Evolutionary conservation across 53 echinoderm and acorn worm genomes (phyloP).

Genomic region (Astropecten irregularis): DNA sequence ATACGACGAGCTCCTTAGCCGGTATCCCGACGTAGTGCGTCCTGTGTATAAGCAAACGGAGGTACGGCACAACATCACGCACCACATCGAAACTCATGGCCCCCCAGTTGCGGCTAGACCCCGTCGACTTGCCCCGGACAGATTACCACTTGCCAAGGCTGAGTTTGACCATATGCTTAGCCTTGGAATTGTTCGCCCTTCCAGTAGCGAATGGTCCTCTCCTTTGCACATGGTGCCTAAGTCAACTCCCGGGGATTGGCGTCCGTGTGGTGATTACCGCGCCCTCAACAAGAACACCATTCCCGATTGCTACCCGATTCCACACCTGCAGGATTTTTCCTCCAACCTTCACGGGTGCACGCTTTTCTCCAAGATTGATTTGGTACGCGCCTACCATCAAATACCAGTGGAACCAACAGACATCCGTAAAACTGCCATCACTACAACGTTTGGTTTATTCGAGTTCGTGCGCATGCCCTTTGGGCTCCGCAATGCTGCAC

Average conservation of each 20-base stretch:
- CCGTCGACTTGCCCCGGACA: constrained; percentile 35
- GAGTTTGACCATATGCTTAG: constrained; percentile 37
- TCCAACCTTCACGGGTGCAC: neutral
- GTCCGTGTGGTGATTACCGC: constrained; percentile 38
- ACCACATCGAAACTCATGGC: constrained; percentile 41
- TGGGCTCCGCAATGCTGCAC: too few species aligned
- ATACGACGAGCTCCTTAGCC: neutral
- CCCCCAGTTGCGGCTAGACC: constrained; percentile 24
- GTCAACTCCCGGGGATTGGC: constrained; percentile 31
- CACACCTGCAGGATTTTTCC: constrained; percentile 30
- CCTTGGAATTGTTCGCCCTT: neutral
- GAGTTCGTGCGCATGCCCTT: constrained; percentile 62
- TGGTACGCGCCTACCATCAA: constrained; percentile 56
- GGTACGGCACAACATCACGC: constrained; percentile 29
- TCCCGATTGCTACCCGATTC: constrained; percentile 41
- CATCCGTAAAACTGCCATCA: constrained; percentile 57
- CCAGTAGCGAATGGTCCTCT: constrained; percentile 43
- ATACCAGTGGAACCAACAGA: constrained; percentile 61
- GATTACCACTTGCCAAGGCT: neutral
- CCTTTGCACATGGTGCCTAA: constrained; percentile 55
- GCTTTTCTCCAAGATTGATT: constrained; percentile 14
- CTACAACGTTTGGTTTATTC: constrained; percentile 55
- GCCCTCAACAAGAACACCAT: constrained; percentile 8
- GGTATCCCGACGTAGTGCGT: neutral
- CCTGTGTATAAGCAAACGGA: neutral